Base-by-base conservation (phyloP, 2,113 vertebrate genomes). In the Tiliqua scincoides region DNA sequence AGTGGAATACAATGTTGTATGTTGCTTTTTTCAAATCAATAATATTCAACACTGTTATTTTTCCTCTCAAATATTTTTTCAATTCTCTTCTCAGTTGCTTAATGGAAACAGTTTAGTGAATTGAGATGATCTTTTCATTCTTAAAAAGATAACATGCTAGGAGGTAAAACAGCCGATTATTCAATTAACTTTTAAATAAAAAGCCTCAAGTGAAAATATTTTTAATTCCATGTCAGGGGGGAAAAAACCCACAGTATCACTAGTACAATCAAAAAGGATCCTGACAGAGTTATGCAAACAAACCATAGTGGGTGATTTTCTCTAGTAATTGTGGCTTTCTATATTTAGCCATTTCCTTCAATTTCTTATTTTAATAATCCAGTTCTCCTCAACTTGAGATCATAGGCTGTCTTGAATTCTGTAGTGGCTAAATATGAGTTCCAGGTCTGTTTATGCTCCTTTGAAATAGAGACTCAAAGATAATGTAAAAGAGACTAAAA, bases 191-290 rank as follows among this genome's bases (percentile, higher is more conserved):
- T 84, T 59, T n/a, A 85, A 79, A 79, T 59, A 35, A 70, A 35
- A 70, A 48, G 48, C 35, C 65, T 59, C 52, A 37, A 70, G 25
- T 85, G 73, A 23, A 68, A 59, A 78, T 78, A 78, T 77, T 32
- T 74, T 65, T 75, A 75, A 85, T 85, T 84, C 62, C 52, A 21
- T 32, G 32, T 85, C 27, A n/a, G 63, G 25, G 15, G n/a, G 30
- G 17, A 11, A 68, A 68, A 57, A 57, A 6, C 17, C 54, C 17
- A 17, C 54, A 57, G 21, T 32, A 21, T 52, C 27, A 21, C 23
- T 23, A 30, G 43, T 27, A 67, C 1, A 86, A 59, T 0, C 21
- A 3, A 9, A 65, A 67, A 21, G 9, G 7, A 74, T 85, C 54
- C 25, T 57, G 37, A 0, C n/a, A 83, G 11, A 2, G 1, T 67